Percentiles rank a stretch among this genome's conserved stretches.
phyloP scores from a whole-genome alignment of 1,140 invertebrate species.

The Chionoecetes opilio region DNA sequence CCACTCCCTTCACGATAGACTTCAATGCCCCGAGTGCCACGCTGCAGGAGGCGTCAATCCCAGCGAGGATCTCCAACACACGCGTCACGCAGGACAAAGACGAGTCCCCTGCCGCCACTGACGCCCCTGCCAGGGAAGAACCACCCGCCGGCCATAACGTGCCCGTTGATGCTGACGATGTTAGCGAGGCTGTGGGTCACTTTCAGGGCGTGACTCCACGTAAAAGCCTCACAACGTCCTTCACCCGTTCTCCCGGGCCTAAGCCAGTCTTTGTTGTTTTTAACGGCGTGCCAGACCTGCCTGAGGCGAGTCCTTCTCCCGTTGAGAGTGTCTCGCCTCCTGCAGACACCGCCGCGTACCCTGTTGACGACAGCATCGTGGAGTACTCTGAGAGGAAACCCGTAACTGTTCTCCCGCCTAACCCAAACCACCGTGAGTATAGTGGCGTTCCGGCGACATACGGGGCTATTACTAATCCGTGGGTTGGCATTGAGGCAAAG shows the following conservation, averaged over 20 bases:
- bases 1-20: conserved; percentile 69
- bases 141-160: not conserved
- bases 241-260: conserved; percentile 40
- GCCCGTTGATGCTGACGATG: conserved; percentile 53
- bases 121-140: not conserved
- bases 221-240: not conserved
- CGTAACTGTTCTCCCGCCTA: conserved; percentile 46
- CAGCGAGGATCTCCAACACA: conserved; percentile 7
- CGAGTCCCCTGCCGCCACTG: not conserved
- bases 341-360: not conserved
- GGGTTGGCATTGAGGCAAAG: not conserved
- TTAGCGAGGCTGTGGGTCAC: conserved; percentile 73
- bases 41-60: conserved; percentile 48
- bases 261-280: conserved; percentile 66
- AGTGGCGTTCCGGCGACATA: not conserved
- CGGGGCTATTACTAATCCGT: not conserved
- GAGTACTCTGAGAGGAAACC: conserved; percentile 57
- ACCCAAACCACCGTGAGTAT: not conserved
- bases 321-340: not conserved
- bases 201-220: conserved; percentile 74
- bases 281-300: conserved; percentile 43
- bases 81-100: not conserved
- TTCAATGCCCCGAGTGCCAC: conserved; percentile 73
- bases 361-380: conserved; percentile 40
- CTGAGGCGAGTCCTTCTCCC: not conserved